Base-by-base conservation (phyloP, 1,140 invertebrate genomes). In the Neodiprion fabricii region DNA sequence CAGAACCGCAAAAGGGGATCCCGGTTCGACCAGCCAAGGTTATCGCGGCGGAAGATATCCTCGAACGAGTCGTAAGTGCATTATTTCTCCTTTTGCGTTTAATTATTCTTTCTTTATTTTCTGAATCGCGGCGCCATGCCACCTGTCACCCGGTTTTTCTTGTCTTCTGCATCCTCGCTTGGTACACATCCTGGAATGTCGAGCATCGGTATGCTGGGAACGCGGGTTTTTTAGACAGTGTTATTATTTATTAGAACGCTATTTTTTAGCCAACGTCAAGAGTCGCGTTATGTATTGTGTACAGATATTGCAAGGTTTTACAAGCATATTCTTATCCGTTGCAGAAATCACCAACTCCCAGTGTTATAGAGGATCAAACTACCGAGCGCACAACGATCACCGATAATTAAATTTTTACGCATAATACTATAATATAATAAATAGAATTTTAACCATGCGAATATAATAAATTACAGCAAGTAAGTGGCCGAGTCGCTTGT, bases 1-100 rank as follows among this genome's bases (percentile, higher is more conserved):
- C 90, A 69, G 89, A 90, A 71, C 91, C 93, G 70, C 87, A 89
- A 79, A 90, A 90, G 81, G 91, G 92, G 80, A 93, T 94, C 78
- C 91, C 92, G 72, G 89, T 90, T 69, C 88, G 93, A 80, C 90
- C 90, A 28, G 89, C 91, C 40, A 90, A 91, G 81, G 91, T 93
- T 66, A 88, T 92, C 72, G 91, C 93, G 48, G 93, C 93, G 77
- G 90, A 92, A 79, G 93, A 95, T 71, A 86, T 88, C 76, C 81
- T 87, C 72, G 86, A 87, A 71, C 84, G 86, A 82, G 83, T 84
- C 77, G 86, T 88, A 76, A 76, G 85, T 83, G 14, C 49, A 48
- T 66, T 14, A 12, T 10, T 40, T 73, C 5, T 75, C 40, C 72
- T 76, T 74, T 72, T 67, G 68, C 28, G 28, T 70, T 49, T 68